Base-by-base conservation (phyloP, 2,888 invertebrate species). In the Perithous albicinctus region DNA sequence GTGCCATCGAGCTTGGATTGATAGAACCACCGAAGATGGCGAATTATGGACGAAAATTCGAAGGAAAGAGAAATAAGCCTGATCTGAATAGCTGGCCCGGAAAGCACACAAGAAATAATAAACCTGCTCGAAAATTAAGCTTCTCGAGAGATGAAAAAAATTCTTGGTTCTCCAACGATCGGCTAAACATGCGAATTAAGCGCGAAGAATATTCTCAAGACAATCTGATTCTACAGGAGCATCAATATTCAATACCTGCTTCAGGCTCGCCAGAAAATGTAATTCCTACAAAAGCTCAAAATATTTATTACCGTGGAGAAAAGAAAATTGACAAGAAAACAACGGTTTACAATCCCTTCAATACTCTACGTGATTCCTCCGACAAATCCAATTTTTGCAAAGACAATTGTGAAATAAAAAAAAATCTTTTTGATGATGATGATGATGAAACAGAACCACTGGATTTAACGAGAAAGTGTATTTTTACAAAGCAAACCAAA, bases 1-100 rank as follows among this genome's bases (percentile, higher is more conserved):
- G 87, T 54, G 88, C 88, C 10, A 78, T 84, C 56, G 87, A 89
- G 6, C 74, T 89, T 23, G 89, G 88, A 6, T 23, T 89, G 56
- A 43, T 86, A 20, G 23, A 46, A 12, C 41, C 78, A 41, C 12
- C 70, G 8, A 43, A 29, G 26, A 0, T 29, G 6, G 15, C 64
- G 41, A 15, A 2, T 3, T 15, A 4, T 2, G 8, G 15, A 0
- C 23, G 43, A 18, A 66, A 32, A 32, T 20, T 29, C 46, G 10
- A 54, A 5, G 18, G 51, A 8, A 23, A 38, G 43, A 54, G n/a
- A n/a, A n/a, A n/a, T n/a, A 56, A 75, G 15, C 7, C n/a, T n/a
- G n/a, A n/a, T n/a, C n/a, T n/a, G n/a, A n/a, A 7, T 20, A 43
- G 12, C 29, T 70, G 38, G 69, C 1, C 15, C 10, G 41, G 18